phyloP scores from a whole-genome alignment of 2,888 invertebrate species.

The Heliconius ethilla region DNA sequence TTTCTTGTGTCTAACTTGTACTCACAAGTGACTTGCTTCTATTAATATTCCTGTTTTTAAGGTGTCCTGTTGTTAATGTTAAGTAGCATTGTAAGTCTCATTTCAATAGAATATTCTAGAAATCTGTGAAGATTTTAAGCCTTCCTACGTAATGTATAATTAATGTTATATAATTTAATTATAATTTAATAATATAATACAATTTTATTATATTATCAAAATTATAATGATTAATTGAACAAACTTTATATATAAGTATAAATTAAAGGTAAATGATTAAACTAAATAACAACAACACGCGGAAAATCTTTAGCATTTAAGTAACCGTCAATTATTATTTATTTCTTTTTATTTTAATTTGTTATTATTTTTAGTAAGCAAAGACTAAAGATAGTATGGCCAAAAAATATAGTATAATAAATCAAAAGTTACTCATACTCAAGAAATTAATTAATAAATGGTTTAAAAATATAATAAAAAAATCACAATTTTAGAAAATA shows the following conservation, averaged over 20 bases:
- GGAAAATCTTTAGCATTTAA: constrained; percentile 2
- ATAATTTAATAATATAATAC: too few relatives aligned
- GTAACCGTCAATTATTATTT: background rate
- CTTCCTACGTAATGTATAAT: too few relatives aligned
- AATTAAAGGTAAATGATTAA: background rate
- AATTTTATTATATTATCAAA: background rate
- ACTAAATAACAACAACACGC: background rate
- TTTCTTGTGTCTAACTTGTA: too few relatives aligned
- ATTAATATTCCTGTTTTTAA: too few relatives aligned
- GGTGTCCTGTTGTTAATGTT: too few relatives aligned
- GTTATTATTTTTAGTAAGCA: background rate
- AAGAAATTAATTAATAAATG: background rate
- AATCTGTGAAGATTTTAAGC: too few relatives aligned
- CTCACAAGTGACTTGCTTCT: too few relatives aligned
- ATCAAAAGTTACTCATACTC: background rate
- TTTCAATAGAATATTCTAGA: too few relatives aligned
- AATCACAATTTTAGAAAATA: background rate
- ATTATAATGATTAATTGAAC: background rate
- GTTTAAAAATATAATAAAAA: background rate
- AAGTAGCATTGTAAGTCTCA: too few relatives aligned
- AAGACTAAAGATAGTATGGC: background rate
- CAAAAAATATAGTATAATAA: background rate
- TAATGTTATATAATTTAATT: too few relatives aligned
- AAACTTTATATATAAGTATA: background rate
- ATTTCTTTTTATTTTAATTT: background rate